Base-by-base conservation (phyloP, 2,797 vertebrate species). In the Oceanodroma leucorhoa region DNA sequence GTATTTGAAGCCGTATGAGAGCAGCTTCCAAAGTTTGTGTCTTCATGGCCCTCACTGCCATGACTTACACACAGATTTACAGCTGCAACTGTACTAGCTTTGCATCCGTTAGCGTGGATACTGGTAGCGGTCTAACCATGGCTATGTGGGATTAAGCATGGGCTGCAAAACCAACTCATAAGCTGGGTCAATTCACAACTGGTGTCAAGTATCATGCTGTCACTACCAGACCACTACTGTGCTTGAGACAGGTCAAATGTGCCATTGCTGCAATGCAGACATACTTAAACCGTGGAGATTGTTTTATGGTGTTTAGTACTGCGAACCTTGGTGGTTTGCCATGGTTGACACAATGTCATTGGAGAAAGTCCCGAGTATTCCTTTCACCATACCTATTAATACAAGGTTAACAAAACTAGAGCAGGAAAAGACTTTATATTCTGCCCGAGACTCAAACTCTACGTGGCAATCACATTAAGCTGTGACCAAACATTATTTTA, bases 161-260 rank as follows among this genome's bases (percentile, higher is more conserved):
- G 87, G 38, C 69, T 93, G 57, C 61, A 94, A 92, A 94, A 90
- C 26, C 76, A 90, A n/a, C 61, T 77, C 5, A 0, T 70, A 83
- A 91, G 21, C 79, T 69, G n/a, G 65, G 69, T 92, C 91, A 93
- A 53, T 45, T 92, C 94, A 85, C 36, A 66, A 89, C 67, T 41
- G 55, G 87, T 89, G 29, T 91, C 91, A 93, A 85, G 32, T 89
- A 92, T 73, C 79, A 4, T 5, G 15, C 53, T 93, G 87, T 32
- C 0, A 0, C 91, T 77, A 62, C 50, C 55, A 77, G 60, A 79
- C 22, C 41, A 34, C 62, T 60, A 23, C 73, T 38, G 60, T 7
- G 27, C 62, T 80, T 32, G 20, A 90, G 73, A 75, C 38, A 40
- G 87, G 82, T 75, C 36, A 2, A 60, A 62, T n/a, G 61, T 34